Base-by-base conservation (phyloP, 2,888 invertebrate genomes). In the Cheilosia vulpina region DNA sequence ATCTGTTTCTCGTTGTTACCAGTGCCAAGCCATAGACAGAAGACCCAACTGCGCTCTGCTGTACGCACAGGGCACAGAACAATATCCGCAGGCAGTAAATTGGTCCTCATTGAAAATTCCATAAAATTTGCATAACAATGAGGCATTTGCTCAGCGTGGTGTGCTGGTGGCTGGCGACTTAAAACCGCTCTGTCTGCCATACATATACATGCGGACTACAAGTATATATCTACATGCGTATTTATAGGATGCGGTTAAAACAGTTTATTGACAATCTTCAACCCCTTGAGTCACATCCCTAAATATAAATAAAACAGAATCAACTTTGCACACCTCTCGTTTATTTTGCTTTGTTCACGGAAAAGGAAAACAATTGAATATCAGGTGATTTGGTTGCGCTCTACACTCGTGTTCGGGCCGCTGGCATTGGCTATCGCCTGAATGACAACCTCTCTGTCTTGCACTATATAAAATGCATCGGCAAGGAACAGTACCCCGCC, bases 41-140 rank as follows among this genome's bases (percentile, higher is more conserved):
- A 34, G 19, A 57, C 52, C 68, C 66, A 73, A 77, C 69, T 72
- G 71, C 19, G 60, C 27, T 7, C n/a, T 21, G 21, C 24, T 24
- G 13, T 21, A 66, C 75, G 62, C 68, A 78, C 45, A 71, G 78
- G 68, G 62, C 68, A 78, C 45, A 71, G 78, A 72, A 78, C 82
- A 68, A 78, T 73, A 83, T 78, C 78, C 62, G 73, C 68, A 53
- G 72, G 78, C 78, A 72, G 62, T 69, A 81, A 81, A 81, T 75
- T 76, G 75, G 68, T 83, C 43, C 78, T 78, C 83, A 83, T 83
- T 83, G 68, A 78, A 78, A 73, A 83, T 83, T 83, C 83, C 83
- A 83, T 83, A 78, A 78, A 83, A 83, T 83, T 78, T 73, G 47
- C 83, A 83, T 83, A 83, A 78, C 83, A 83, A 83, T 83, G 78